Evolutionary conservation across 2,113 vertebrate species (phyloP), one percentile per base, ranked within the genome.

Genomic region (Cardinalis cardinalis): DNA sequence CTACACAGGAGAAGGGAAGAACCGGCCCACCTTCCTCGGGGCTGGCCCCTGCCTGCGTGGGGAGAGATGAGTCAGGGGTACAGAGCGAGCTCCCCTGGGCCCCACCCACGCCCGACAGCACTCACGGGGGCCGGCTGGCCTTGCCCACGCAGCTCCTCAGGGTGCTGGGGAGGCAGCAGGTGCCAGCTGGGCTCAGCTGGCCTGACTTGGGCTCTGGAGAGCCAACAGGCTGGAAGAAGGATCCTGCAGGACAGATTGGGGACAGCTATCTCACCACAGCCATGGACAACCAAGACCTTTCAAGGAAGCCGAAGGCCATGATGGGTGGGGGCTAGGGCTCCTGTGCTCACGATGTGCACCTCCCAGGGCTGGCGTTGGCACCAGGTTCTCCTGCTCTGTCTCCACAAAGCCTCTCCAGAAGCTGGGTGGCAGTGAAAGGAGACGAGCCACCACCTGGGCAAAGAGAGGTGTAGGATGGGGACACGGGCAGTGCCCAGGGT

Each of bases 381-480:
- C 88, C 12, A 76, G 31, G 46, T 95, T 96, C 84, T 96, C 94
- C 86, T 93, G 94, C 63, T 96, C 92, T 2, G 14, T 69, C 69
- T 31, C 75, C 73, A 97, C 16, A 4, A 97, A 96, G 77, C 86
- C 81, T 18, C 32, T 95, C 98, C 98, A 99, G 94, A 98, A 98
- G 23, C 91, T 95, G 0, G 95, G 72, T 3, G 98, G 96, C 58
- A 99, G 72, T 0, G 97, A 97, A 69, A 99, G 94, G 51, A 99
- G 93, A 14, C 55, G 86, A 55, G 94, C 93, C 63, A 98, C 88
- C 12, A 99, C 98, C 98, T 99, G 87, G 40, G 16, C n/a, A 70
- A 16, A 43, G 41, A 61, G 25, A 55, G 18, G 56, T 13, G 4
- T 25, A 88, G 28, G 6, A 52, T 23, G 7, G 15, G 40, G 41